These are phyloP conservation scores for Hypsibius dujardini DNA, from an alignment of 1,140 invertebrate species.

Conservation along the genomic window DNA sequence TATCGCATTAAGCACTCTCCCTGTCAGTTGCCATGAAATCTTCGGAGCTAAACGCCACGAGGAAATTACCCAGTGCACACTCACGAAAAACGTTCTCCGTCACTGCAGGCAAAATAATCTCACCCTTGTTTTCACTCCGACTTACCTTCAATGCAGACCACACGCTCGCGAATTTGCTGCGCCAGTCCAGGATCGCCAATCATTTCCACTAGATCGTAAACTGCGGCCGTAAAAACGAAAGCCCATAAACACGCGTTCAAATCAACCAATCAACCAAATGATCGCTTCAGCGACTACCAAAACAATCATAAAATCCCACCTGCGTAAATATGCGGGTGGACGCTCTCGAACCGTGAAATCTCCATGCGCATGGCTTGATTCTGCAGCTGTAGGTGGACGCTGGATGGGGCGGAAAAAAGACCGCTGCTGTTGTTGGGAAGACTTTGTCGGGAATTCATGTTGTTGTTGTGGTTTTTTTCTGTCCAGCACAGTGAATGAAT, in stretches of 20 bases:
- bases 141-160: constrained; percentile 94
- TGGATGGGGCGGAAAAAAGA: neutral
- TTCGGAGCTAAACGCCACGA: too few species aligned
- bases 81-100: too few species aligned
- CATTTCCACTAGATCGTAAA: constrained; percentile 86
- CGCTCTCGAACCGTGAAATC: constrained; percentile 92
- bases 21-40: too few species aligned
- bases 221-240: constrained; percentile 28
- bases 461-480: too few species aligned
- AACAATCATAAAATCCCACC: too few species aligned
- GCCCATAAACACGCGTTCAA: too few species aligned
- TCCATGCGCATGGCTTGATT: constrained; percentile 76
- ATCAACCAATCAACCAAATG: too few species aligned
- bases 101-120: neutral
- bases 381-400: constrained; percentile 21
- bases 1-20: too few species aligned
- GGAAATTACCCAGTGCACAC: too few species aligned
- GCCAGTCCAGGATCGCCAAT: constrained; percentile 62
- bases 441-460: too few species aligned
- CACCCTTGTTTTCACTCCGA: constrained; percentile 22
- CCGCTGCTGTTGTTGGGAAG: neutral
- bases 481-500: too few species aligned
- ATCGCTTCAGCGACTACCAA: too few species aligned
- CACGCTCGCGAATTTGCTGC: constrained; percentile 86
- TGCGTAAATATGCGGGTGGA: constrained; percentile 94